Base-by-base conservation (phyloP, 2,113 vertebrate genomes). In the Maylandia zebra region DNA sequence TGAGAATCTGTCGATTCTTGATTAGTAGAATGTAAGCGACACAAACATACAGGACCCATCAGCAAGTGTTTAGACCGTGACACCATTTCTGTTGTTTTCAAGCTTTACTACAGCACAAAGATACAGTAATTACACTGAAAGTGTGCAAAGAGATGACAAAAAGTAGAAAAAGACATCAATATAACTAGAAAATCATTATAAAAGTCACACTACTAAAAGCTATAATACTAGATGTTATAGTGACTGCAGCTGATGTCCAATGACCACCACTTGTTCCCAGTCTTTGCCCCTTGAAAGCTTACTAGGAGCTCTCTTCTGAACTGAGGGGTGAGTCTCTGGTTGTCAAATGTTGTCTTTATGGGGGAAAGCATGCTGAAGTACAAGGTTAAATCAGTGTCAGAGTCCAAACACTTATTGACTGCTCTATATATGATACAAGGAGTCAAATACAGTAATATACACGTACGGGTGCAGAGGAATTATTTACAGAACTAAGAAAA, bases 21-120 rank as follows among this genome's bases (percentile, higher is more conserved):
- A 89, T 91, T 87, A 91, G 90, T 92, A 83, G 24, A 82, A 87
- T 14, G 52, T 64, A 19, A 86, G 34, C 30, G 14, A 56, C 27
- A 66, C 32, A 84, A 64, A 76, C 61, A 82, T 27, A 82, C 19
- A 84, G 8, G 14, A 78, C 64, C 71, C 57, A 32, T 52, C 85
- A 38, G n/a, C 19, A 17, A n/a, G n/a, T 34, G 59, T 83, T 87
- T 34, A 45, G 59, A 84, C n/a, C 13, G 78, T 50, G 79, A 87
- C 78, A 64, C 19, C 36, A 43, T 61, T 48, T 48, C 16, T 48
- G 13, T 17, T 27, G 69, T 38, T 71, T 56, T 85, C 38, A 8
- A 6, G 50, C n/a, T 83, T 52, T 57, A 69, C 56, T 8, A 22
- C 32, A 85, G 38, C 41, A 87, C 27, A 61, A 12, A 81, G 17